Evolutionary conservation across 2,113 vertebrate genomes (phyloP).

Genomic region (Cheirogaleus medius): DNA sequence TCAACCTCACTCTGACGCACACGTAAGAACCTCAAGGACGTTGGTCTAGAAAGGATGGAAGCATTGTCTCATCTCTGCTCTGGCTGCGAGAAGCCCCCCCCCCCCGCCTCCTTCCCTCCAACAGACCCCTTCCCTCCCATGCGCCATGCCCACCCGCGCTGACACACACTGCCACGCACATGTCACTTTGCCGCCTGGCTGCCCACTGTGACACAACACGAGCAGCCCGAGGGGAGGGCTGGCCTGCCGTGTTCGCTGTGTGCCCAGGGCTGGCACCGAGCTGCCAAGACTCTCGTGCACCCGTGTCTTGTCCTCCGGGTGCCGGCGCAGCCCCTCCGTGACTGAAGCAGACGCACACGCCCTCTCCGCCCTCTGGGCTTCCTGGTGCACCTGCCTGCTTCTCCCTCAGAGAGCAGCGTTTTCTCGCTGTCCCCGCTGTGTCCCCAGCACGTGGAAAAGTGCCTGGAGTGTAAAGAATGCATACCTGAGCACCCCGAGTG

Average conservation of each 20-base stretch:
- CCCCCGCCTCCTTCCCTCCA: no score
- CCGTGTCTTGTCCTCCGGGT: no score
- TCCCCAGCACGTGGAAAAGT: background rate
- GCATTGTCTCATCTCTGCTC: fast-evolving
- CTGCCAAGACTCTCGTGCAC: background rate
- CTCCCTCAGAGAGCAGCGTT: background rate
- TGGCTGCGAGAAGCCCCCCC: background rate
- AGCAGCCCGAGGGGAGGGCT: fast-evolving
- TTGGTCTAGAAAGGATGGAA: background rate
- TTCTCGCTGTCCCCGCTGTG: background rate
- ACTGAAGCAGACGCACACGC: no score
- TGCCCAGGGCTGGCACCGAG: background rate
- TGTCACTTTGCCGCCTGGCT: no score
- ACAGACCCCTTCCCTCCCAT: no score
- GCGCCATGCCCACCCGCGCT: fast-evolving
- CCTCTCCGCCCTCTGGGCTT: fast-evolving
- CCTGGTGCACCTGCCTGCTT: background rate
- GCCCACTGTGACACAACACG: fast-evolving
- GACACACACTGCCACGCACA: fast-evolving
- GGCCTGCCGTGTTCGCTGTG: background rate
- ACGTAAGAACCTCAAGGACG: fast-evolving
- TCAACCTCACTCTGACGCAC: no score
- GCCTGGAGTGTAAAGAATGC: background rate
- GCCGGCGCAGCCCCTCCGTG: background rate
- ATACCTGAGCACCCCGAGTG: background rate